Evolutionary conservation across 2,797 vertebrate species (phyloP).

Genomic region (Sphenopsis melanotis): DNA sequence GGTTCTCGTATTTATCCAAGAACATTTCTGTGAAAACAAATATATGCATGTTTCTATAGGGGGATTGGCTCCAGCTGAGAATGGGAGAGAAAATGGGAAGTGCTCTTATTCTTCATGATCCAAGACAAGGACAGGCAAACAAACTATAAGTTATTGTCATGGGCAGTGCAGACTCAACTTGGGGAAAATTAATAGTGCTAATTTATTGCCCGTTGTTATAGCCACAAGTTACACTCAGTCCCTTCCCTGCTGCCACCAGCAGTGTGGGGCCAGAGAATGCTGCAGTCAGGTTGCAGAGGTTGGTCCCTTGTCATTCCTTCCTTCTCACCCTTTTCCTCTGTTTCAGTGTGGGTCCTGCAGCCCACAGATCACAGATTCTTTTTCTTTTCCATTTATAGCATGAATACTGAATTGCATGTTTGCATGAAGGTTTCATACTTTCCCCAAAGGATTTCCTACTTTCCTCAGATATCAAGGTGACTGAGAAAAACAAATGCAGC

Average conservation of each 20-base stretch:
- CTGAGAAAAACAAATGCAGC: background rate
- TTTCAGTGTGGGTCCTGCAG: background rate
- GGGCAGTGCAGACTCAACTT: background rate
- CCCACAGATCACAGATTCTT: background rate
- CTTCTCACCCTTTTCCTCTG: background rate
- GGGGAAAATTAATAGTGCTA: background rate
- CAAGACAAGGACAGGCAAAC: background rate
- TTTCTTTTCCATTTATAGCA: background rate
- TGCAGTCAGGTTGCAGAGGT: background rate
- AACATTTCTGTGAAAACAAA: background rate
- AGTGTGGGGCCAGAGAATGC: background rate
- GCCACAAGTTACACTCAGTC: background rate
- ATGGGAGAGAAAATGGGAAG: background rate
- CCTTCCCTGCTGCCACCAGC: background rate
- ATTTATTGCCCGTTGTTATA: background rate
- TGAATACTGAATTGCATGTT: background rate
- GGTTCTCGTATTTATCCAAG: background rate
- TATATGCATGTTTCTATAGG: background rate
- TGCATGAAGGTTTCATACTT: background rate
- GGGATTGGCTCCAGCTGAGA: background rate
- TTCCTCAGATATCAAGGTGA: background rate
- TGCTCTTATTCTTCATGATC: background rate
- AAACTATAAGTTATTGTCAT: background rate
- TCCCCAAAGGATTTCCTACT: background rate
- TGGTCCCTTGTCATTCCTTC: background rate